Evolutionary conservation across 2,888 invertebrate species (phyloP), one percentile per base, ranked within the genome.

Genomic region (Drosophila helvetica): DNA sequence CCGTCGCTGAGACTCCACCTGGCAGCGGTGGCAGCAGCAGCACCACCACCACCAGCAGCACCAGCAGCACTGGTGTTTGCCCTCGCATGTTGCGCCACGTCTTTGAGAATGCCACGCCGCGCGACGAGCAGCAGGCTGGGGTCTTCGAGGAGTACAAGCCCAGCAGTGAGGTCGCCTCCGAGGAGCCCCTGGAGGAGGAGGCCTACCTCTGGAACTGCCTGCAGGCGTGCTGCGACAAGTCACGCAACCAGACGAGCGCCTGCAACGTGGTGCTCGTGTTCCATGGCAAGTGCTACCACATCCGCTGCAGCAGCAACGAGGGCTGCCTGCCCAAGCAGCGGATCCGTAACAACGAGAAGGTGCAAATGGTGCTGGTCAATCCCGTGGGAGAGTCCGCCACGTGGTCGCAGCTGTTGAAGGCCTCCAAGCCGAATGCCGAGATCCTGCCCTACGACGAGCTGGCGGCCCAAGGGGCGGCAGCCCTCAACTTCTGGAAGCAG

Each of bases 261-360:
- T 97, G 97, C 90, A 96, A 97, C 91, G 95, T 96, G 73, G 96
- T 95, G 4, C 95, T 97, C 89, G 95, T 96, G 91, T 95, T 94
- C 78, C 95, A 96, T 85, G 92, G 93, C 19, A 94, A 94, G 71
- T 97, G 97, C 90, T 97, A 94, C 89, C 96, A 96, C 91, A 94
- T 97, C 18, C 93, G 94, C 67, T 96, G 96, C 91, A 93, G 92
- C 6, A 95, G 93, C 79, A 95, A 96, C 87, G 95, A 96, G 86
- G 92, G 95, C 33, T 97, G 96, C 84, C 86, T 95, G 74, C 96
- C 96, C 0, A 93, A 95, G 18, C 93, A 93, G 50, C 93, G 94
- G 59, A 90, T 93, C 9, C 93, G 94, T 48, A 91, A 93, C 78
- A 93, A 93, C 9, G 93, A 94, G 43, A 94, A 95, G 83, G 94